phyloP scores from a whole-genome alignment of 2,113 vertebrate genomes.

The Halcyon malimbica region DNA sequence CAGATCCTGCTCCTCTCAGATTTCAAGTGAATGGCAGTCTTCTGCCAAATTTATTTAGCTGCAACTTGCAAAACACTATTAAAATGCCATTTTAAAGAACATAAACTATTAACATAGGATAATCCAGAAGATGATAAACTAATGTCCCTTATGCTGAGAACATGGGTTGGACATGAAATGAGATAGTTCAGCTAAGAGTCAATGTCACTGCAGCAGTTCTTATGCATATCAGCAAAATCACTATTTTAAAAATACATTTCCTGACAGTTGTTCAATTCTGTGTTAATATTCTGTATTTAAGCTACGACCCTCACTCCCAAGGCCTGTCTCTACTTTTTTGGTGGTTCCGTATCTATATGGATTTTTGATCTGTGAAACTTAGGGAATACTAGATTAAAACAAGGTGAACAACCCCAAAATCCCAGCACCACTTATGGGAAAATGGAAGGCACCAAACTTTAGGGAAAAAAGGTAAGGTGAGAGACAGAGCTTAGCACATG shows the following conservation, averaged over 20 bases:
- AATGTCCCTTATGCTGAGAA: background rate
- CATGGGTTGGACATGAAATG: background rate
- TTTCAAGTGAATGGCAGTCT: background rate
- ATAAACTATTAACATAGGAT: background rate
- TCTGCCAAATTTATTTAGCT: background rate
- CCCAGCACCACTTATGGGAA: background rate
- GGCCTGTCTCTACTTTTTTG: background rate
- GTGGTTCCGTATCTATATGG: background rate
- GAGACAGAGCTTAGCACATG: background rate
- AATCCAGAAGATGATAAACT: background rate
- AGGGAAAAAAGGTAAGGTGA: background rate
- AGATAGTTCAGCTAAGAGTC: background rate
- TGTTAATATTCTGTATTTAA: background rate
- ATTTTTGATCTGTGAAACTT: background rate
- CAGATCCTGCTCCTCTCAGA: background rate
- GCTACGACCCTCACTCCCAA: background rate
- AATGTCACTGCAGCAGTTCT: background rate
- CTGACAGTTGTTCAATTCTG: background rate
- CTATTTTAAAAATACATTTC: background rate
- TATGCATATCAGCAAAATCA: background rate
- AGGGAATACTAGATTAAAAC: background rate
- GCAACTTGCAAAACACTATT: background rate
- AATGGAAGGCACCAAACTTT: background rate
- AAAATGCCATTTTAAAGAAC: background rate
- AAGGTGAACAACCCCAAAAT: background rate